Percentiles rank a stretch among this genome's conserved stretches.
phyloP scores from a whole-genome alignment of 2,113 vertebrate genomes.

The Procavia capensis region DNA sequence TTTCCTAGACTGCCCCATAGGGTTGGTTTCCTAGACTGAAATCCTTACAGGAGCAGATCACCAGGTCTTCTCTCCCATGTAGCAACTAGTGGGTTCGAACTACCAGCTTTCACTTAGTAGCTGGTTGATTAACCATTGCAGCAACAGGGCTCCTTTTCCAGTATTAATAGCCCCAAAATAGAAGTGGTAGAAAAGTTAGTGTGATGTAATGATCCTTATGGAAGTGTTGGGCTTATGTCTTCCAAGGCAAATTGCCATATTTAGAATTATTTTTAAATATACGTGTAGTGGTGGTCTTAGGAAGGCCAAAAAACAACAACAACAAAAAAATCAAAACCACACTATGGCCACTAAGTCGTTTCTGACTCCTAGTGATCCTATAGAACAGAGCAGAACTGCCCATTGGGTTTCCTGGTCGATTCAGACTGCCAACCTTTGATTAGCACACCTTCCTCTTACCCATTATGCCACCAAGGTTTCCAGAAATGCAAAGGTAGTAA shows the following conservation, averaged over 20 bases:
- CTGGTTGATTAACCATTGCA: not conserved
- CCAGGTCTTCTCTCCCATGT: not conserved
- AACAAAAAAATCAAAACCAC: too few relatives aligned
- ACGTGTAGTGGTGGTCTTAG: too few relatives aligned
- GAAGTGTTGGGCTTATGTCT: not conserved
- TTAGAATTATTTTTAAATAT: slow-evolving; percentile 13
- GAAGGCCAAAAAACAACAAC: too few relatives aligned
- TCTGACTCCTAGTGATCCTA: too few relatives aligned
- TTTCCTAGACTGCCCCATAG: not conserved
- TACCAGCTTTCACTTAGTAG: not conserved
- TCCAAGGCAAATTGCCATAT: not conserved
- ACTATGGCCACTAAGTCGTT: too few relatives aligned
- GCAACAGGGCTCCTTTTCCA: not conserved
- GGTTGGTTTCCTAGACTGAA: not conserved
- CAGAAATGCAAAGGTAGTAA: not conserved
- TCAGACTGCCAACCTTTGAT: too few relatives aligned
- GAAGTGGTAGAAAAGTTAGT: not conserved
- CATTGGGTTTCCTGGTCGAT: too few relatives aligned
- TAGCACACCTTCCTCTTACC: too few relatives aligned
- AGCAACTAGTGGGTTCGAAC: not conserved
- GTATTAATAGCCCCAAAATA: not conserved
- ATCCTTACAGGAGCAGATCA: not conserved
- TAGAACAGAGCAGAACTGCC: too few relatives aligned
- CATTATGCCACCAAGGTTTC: too few relatives aligned
- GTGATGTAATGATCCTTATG: not conserved